Percentiles rank a stretch among this genome's conserved stretches.
These are phyloP conservation scores for Caenorhabditis wallacei DNA, from an alignment of 2,888 invertebrate genomes.

Conservation along the genomic window DNA sequence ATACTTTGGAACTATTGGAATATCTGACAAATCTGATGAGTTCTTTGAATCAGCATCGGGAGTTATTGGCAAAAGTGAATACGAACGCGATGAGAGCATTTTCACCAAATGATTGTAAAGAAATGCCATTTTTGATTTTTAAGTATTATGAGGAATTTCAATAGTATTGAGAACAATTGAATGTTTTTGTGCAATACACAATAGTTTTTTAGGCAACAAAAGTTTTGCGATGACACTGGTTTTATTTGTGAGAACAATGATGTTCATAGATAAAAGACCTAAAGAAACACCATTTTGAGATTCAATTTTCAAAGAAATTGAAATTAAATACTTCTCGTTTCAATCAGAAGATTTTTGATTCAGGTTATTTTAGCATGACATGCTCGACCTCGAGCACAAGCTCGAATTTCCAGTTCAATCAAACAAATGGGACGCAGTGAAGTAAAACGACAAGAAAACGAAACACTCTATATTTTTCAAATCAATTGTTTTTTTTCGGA, in stretches of 20 bases:
- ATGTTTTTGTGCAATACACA: too few species aligned
- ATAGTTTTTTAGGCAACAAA: too few species aligned
- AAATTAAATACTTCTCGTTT: background rate
- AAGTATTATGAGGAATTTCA: too few species aligned
- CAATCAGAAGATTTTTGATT: slow-evolving; percentile 6
- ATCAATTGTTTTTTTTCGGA: background rate
- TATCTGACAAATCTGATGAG: slow-evolving; percentile 5
- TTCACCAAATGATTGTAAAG: too few species aligned
- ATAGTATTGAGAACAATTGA: too few species aligned
- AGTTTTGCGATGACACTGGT: too few species aligned
- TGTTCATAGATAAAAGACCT: too few species aligned
- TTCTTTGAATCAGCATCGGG: background rate
- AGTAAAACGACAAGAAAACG: background rate
- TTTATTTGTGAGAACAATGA: too few species aligned
- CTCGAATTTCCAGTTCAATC: slow-evolving; percentile 36
- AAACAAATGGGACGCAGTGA: slow-evolving; percentile 34
- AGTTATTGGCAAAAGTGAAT: background rate
- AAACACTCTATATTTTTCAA: background rate
- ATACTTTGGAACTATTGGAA: background rate
- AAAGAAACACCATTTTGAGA: too few species aligned
- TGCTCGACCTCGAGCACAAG: background rate
- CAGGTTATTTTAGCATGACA: background rate
- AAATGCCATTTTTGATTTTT: too few species aligned
- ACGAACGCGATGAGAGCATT: too few species aligned
- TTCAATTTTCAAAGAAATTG: too few species aligned